phyloP scores from a whole-genome alignment of 1,140 invertebrate genomes.

The Panagrolaimus sp. region DNA sequence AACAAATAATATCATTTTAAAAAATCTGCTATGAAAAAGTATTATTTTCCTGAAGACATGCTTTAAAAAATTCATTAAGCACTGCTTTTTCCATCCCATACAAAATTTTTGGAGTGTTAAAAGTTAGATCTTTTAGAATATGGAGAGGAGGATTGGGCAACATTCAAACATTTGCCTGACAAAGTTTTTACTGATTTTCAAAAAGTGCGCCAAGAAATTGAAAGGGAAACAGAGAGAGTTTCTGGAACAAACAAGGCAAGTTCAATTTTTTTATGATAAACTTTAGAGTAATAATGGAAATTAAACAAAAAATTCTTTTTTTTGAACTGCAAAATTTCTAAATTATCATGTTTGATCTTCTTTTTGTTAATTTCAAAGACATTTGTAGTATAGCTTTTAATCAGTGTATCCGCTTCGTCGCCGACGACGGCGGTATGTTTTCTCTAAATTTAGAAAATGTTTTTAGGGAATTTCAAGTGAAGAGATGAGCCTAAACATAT shows the following conservation, averaged over 20 bases:
- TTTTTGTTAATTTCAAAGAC: too few species aligned
- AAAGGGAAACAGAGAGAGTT: conserved; percentile 80
- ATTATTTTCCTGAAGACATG: too few species aligned
- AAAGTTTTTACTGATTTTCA: conserved; percentile 85
- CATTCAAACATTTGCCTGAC: conserved; percentile 85
- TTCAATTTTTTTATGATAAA: conserved; percentile 5
- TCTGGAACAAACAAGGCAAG: conserved; percentile 80
- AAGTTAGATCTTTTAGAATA: conserved; percentile 68
- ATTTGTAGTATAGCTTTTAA: too few species aligned
- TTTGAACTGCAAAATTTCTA: too few species aligned
- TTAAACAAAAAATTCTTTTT: too few species aligned
- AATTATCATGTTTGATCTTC: conserved; percentile 91
- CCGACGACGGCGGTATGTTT: too few species aligned
- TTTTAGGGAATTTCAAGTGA: conserved; percentile 80
- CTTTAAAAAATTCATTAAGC: too few species aligned
- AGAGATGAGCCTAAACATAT: conserved; percentile 91
- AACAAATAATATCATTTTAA: neutral
- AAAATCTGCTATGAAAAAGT: neutral
- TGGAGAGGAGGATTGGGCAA: conserved; percentile 86
- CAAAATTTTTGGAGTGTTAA: conserved; percentile 5
- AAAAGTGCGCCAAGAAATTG: conserved; percentile 84
- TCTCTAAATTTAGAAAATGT: conserved; percentile 19
- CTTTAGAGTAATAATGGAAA: too few species aligned
- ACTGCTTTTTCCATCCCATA: too few species aligned
- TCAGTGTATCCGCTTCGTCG: too few species aligned